These are phyloP conservation scores for Tachysurus vachellii DNA, from an alignment of 2,113 vertebrate species.

Conservation along the genomic window DNA sequence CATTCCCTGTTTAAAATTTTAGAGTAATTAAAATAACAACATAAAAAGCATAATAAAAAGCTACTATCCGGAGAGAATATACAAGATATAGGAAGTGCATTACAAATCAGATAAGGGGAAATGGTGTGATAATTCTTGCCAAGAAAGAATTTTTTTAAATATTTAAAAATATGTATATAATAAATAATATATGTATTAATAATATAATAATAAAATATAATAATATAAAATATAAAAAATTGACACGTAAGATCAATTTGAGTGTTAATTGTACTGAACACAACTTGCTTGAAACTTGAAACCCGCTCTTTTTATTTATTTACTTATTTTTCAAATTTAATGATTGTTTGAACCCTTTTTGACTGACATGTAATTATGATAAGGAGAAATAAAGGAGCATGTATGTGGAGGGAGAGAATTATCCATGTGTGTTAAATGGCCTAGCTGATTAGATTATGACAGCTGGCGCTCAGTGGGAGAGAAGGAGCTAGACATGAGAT, in stretches of 20 bases:
- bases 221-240: too few species aligned
- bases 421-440: constrained; percentile 59
- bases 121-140: not conserved
- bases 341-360: constrained; percentile 24
- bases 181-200: too few species aligned
- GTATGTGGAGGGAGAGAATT: constrained; percentile 53
- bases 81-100: not conserved
- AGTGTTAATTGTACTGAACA: not conserved
- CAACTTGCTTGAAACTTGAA: not conserved
- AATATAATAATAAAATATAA: too few species aligned
- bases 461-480: constrained; percentile 71
- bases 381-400: constrained; percentile 66
- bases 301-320: not conserved
- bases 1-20: not conserved
- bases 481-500: constrained; percentile 65
- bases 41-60: not conserved
- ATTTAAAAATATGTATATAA: too few species aligned
- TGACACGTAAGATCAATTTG: not conserved
- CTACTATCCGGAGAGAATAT: not conserved
- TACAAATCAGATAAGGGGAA: not conserved
- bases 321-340: not conserved
- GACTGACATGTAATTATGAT: constrained; percentile 52
- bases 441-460: constrained; percentile 85
- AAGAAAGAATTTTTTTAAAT: not conserved
- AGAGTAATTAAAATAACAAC: not conserved